These are phyloP conservation scores for Heterodera filipjevi DNA, from an alignment of 2,888 invertebrate genomes.

Conservation along the genomic window DNA sequence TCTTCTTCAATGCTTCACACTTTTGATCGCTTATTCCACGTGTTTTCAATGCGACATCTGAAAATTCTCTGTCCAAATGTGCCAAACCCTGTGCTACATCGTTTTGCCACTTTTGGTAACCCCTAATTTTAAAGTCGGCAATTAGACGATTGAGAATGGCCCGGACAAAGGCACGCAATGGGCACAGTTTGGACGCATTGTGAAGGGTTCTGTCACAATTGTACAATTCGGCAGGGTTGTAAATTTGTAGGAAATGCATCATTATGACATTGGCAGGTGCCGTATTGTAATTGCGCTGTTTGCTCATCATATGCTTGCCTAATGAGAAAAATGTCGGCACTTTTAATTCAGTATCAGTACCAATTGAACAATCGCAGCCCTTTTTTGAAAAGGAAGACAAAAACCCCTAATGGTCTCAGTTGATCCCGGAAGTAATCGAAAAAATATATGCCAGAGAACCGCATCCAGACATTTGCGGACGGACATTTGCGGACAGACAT, in stretches of 20 bases:
- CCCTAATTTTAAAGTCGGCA: neutral
- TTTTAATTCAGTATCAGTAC: neutral
- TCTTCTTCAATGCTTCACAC: neutral
- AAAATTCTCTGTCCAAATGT: neutral
- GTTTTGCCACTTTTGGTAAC: neutral
- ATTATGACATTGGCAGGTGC: neutral
- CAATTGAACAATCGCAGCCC: no score
- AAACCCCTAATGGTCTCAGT: no score
- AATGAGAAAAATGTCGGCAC: neutral
- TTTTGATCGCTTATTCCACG: neutral
- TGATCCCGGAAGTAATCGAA: no score
- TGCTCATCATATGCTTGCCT: neutral
- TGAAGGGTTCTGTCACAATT: neutral
- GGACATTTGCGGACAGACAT: no score
- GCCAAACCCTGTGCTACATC: neutral
- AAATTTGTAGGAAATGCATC: neutral
- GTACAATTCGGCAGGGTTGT: neutral
- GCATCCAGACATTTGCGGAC: no score
- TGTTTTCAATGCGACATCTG: neutral
- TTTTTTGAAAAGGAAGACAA: no score
- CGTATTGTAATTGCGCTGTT: neutral
- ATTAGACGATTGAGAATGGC: neutral
- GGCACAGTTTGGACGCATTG: neutral
- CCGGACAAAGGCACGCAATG: neutral
- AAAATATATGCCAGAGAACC: no score